Percentiles rank a stretch among this genome's conserved stretches.
Evolutionary conservation across 2,113 vertebrate genomes (phyloP).

Genomic region (Monopterus albus): DNA sequence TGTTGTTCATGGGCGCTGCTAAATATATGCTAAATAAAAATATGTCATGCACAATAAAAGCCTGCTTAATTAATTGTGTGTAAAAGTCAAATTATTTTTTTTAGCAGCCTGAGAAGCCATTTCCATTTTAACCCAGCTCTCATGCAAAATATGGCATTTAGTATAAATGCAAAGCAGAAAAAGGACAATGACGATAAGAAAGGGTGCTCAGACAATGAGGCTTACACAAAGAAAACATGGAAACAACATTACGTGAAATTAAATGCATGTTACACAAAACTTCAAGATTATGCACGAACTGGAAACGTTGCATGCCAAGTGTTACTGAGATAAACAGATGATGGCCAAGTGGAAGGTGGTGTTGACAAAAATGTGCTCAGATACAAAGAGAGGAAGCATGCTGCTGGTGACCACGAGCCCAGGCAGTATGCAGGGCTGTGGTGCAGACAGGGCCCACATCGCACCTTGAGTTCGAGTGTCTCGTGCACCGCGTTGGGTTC

Average conservation of each 20-base stretch:
- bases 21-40: conserved; percentile 31
- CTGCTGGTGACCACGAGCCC: conserved; percentile 56
- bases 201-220: conserved; percentile 39
- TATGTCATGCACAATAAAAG: conserved; percentile 48
- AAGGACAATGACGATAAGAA: conserved; percentile 21
- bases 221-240: conserved; percentile 22
- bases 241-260: conserved; percentile 12
- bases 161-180: conserved; percentile 33
- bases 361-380: conserved; percentile 44
- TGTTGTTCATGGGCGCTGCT: not conserved
- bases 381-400: conserved; percentile 63
- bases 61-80: conserved; percentile 20
- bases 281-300: conserved; percentile 9
- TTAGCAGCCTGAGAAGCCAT: conserved; percentile 20
- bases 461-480: conserved; percentile 93
- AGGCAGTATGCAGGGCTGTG: conserved; percentile 40
- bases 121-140: conserved; percentile 30
- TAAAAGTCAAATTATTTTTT: conserved; percentile 35
- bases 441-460: conserved; percentile 75
- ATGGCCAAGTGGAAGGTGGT: conserved; percentile 29
- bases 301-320: conserved; percentile 47
- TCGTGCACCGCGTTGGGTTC: conserved; percentile 87
- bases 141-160: conserved; percentile 70
- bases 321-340: conserved; percentile 33
- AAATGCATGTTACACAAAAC: conserved; percentile 23